Percentiles rank a stretch among this genome's conserved stretches.
phyloP scores from a whole-genome alignment of 30 jellyfish, hydroid and myxozoan genomes.

The Aurelia aurita complex sp. Pacific region DNA sequence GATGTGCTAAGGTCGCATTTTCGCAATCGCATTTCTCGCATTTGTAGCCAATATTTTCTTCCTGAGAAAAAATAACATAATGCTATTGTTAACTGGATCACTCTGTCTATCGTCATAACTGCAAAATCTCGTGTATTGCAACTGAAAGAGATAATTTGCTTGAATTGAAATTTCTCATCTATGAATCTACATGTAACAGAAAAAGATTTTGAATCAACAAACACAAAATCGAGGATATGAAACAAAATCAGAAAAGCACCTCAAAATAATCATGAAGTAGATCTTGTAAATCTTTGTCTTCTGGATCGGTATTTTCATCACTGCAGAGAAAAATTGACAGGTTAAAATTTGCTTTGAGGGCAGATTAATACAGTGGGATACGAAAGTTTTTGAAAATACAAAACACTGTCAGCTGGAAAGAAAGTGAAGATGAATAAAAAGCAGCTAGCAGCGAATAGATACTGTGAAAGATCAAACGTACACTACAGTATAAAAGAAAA shows the following conservation, averaged over 20 bases:
- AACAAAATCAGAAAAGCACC: slow-evolving; percentile 4
- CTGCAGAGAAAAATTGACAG: slow-evolving; percentile 2
- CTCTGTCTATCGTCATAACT: background rate
- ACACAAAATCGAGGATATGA: background rate
- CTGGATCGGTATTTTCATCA: slow-evolving; percentile 81
- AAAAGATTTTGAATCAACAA: background rate
- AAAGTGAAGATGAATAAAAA: no score
- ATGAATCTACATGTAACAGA: background rate
- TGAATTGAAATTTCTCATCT: no score
- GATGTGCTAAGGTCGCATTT: slow-evolving; percentile 68
- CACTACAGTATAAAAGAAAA: no score
- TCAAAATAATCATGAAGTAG: slow-evolving; percentile 67
- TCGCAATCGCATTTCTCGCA: slow-evolving; percentile 74
- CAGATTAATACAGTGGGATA: no score
- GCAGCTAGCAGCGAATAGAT: no score
- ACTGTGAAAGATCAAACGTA: no score
- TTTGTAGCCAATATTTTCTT: slow-evolving; percentile 70
- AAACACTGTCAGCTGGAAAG: no score
- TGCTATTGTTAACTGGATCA: background rate
- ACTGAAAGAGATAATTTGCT: no score
- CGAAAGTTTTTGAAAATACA: no score
- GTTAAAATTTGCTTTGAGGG: no score
- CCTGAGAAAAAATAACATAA: slow-evolving; percentile 23
- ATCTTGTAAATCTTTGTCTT: slow-evolving; percentile 64
- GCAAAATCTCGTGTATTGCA: no score